Conservation (phyloP, 1,140 invertebrate genomes). For the Drosophila bipectinata region DNA sequence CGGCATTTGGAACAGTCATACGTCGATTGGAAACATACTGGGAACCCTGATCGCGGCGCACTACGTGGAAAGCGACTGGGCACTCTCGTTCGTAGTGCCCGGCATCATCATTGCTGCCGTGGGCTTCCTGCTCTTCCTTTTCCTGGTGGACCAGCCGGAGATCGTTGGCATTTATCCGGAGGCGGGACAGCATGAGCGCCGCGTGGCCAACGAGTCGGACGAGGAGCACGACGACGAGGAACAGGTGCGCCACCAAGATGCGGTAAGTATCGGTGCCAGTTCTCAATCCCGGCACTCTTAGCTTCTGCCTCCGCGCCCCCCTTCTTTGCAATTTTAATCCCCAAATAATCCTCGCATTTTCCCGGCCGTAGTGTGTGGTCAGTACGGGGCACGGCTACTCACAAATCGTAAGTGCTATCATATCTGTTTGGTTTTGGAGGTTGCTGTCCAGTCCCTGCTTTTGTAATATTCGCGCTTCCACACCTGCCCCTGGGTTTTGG, state of each 20-base stretch:
- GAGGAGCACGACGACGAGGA: conserved; percentile 60
- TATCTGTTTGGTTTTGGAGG: conserved; percentile 2
- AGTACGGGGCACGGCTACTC: conserved; percentile 28
- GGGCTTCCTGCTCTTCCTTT: conserved; percentile 94
- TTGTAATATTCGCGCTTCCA: conserved; percentile 20
- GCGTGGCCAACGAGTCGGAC: conserved; percentile 71
- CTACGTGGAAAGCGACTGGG: conserved; percentile 95
- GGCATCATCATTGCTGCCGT: conserved; percentile 91
- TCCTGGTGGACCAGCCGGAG: conserved; percentile 91
- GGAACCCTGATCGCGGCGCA: conserved; percentile 92
- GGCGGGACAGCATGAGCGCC: conserved; percentile 31
- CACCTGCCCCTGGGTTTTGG: neutral
- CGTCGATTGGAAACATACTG: conserved; percentile 97
- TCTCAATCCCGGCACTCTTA: neutral
- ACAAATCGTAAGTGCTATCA: conserved; percentile 60
- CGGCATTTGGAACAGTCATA: conserved; percentile 98
- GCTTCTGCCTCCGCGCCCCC: neutral
- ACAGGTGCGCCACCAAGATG: conserved; percentile 46
- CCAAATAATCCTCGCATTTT: conserved; percentile 17
- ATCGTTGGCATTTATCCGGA: conserved; percentile 88
- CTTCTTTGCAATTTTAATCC: conserved; percentile 29
- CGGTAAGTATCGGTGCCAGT: conserved; percentile 54
- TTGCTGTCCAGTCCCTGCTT: conserved; percentile 20
- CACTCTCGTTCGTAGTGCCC: conserved; percentile 95
- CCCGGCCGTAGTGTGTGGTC: conserved; percentile 39